Conservation (phyloP, 2,888 invertebrate genomes). For the Pedicia rivosa region DNA sequence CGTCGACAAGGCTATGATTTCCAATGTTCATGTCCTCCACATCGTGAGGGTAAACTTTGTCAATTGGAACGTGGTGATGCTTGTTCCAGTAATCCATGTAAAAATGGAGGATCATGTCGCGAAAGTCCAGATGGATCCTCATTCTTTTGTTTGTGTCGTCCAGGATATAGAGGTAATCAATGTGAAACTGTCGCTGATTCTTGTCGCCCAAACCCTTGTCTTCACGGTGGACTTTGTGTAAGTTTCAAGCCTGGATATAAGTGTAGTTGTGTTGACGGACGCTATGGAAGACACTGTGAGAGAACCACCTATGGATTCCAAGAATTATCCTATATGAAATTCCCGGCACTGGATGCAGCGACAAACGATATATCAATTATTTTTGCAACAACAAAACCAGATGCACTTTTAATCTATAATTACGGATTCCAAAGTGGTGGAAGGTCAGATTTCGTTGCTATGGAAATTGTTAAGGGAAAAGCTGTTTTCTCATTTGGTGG, state of each 20-base stretch:
- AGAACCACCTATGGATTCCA: constrained; percentile 79
- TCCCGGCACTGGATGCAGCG: constrained; percentile 67
- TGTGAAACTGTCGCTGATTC: constrained; percentile 82
- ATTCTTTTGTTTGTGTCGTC: constrained; percentile 82
- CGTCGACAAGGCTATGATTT: constrained; percentile 70
- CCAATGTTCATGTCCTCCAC: constrained; percentile 61
- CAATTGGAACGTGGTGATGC: constrained; percentile 71
- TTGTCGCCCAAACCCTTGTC: constrained; percentile 85
- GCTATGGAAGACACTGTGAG: constrained; percentile 84
- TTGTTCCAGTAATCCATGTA: constrained; percentile 73
- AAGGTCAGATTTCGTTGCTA: constrained; percentile 80
- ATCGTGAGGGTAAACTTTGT: constrained; percentile 68
- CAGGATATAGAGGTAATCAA: constrained; percentile 79
- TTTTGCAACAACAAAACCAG: constrained; percentile 76
- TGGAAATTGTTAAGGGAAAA: constrained; percentile 71
- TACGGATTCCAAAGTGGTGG: constrained; percentile 79
- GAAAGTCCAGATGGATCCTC: constrained; percentile 75
- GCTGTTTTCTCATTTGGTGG: constrained; percentile 84
- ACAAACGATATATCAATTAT: constrained; percentile 84
- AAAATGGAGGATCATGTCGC: constrained; percentile 82
- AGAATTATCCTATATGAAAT: constrained; percentile 79
- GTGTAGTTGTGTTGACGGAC: constrained; percentile 71
- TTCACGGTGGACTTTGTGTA: constrained; percentile 76
- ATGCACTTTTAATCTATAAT: constrained; percentile 80
- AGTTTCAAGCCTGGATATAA: constrained; percentile 76